Evolutionary conservation across 2,888 invertebrate species (phyloP), one percentile per base, ranked within the genome.

Genomic region (Cryptosula pallasiana): DNA sequence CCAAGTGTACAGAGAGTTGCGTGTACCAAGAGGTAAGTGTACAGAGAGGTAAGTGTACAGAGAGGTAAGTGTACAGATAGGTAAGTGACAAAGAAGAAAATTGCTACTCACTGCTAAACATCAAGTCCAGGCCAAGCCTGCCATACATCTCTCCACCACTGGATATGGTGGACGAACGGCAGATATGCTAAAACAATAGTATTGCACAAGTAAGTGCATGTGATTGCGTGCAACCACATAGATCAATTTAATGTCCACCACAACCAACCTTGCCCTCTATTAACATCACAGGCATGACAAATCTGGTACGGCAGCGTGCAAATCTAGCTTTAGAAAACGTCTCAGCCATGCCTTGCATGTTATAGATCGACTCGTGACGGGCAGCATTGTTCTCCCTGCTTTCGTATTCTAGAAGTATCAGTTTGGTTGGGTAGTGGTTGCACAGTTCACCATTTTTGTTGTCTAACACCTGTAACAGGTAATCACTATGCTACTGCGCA

Each of bases 281-380:
- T 74, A 92, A 86, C 78, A 92, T 91, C 20, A 91, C 91, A 69
- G 92, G 92, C 70, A 91, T 87, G 29, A 90, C 90, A 85, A 92
- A 92, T 79, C 92, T 87, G 72, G 90, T 89, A 71, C 92, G 87
- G 82, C 91, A 91, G 78, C 92, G 86, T 0, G 91, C 92, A 81
- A 89, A 88, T 79, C 90, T 88, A 32, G 91, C 90, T 81, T 88
- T 89, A 45, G 87, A 87, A 72, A 91, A 89, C 73, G 89, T 83
- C 74, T 90, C 90, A 75, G 88, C 87, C 58, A 91, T 82, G 78
- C 29, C 25, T 88, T 54, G 70, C 70, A 70, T 70, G 45, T 54
- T 70, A 23, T 70, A 36, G 35, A 57, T 35, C 25, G 35, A 34
- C 27, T 71, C 57, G 25, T 71, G 34, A 9, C 29, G 34, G 5